Conservation (phyloP, 2,113 vertebrate genomes). For the Argyrosomus japonicus region DNA sequence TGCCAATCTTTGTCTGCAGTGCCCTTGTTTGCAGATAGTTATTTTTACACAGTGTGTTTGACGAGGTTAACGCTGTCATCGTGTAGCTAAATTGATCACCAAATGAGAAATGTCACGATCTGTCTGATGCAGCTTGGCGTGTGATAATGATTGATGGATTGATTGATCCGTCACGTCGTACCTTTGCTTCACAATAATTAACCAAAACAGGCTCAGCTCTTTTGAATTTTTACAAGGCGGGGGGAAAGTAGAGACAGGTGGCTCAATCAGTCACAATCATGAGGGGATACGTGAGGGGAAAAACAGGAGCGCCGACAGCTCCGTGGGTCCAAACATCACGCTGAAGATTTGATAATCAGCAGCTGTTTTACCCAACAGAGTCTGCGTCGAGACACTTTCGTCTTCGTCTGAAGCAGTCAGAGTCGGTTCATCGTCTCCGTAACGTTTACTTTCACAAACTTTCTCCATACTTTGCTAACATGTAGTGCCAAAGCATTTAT, state of each 20-base stretch:
- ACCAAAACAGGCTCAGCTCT: background rate
- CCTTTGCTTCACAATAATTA: background rate
- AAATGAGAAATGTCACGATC: background rate
- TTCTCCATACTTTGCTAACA: background rate
- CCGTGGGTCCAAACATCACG: background rate
- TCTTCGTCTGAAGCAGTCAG: background rate
- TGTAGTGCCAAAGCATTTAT: background rate
- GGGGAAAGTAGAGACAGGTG: background rate
- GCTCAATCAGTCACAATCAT: conserved; percentile 6
- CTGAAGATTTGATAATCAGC: background rate
- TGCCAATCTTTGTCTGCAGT: background rate
- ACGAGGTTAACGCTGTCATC: background rate
- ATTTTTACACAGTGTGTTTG: background rate
- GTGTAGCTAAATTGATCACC: background rate
- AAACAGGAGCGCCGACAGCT: background rate
- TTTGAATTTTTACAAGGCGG: background rate
- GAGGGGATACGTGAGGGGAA: background rate
- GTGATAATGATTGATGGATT: background rate
- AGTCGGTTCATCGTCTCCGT: background rate
- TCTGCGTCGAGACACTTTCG: background rate
- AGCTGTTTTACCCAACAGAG: background rate
- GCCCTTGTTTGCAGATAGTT: background rate
- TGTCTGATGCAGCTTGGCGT: background rate
- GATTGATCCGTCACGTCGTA: conserved; percentile 5
- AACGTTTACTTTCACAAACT: background rate